A percentile compares a stretch with the other conserved stretches of the same genome.
These are phyloP conservation scores for Lottia gigantea DNA, from an alignment of 2,888 invertebrate species.

Conservation along the genomic window DNA sequence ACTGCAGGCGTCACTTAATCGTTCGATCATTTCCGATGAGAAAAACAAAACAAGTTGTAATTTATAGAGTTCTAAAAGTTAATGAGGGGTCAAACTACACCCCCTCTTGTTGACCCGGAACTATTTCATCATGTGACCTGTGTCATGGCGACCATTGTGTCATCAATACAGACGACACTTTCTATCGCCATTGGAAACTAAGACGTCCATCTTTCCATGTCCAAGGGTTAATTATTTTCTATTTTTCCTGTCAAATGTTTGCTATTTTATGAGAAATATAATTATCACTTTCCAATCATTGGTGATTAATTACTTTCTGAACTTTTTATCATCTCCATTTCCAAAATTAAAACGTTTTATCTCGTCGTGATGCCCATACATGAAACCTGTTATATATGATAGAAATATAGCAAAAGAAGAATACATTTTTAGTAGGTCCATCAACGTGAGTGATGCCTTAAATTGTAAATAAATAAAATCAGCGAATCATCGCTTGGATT, in stretches of 20 bases:
- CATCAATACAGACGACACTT: not conserved
- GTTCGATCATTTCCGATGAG: not conserved
- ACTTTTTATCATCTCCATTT: too few relatives aligned
- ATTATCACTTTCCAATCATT: not conserved
- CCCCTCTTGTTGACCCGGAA: slow-evolving; percentile 1
- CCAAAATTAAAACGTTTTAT: too few relatives aligned
- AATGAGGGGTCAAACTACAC: slow-evolving; percentile 2
- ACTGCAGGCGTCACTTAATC: not conserved
- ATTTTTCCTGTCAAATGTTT: not conserved
- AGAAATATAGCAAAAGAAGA: too few relatives aligned
- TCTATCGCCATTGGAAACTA: not conserved
- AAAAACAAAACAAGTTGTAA: slow-evolving; percentile 4
- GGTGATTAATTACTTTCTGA: not conserved
- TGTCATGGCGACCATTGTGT: slow-evolving; percentile 8
- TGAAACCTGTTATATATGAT: too few relatives aligned
- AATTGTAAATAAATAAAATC: too few relatives aligned
- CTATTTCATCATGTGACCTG: slow-evolving; percentile 8
- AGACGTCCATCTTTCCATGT: not conserved
- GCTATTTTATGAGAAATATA: not conserved
- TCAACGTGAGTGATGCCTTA: too few relatives aligned
- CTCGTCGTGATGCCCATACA: too few relatives aligned
- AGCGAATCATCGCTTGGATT: too few relatives aligned
- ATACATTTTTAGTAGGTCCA: too few relatives aligned
- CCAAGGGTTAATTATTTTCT: slow-evolving; percentile 3
- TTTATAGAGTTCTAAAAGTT: not conserved